These are phyloP conservation scores for Nipponia nippon DNA, from an alignment of 2,113 vertebrate species.

Conservation along the genomic window DNA sequence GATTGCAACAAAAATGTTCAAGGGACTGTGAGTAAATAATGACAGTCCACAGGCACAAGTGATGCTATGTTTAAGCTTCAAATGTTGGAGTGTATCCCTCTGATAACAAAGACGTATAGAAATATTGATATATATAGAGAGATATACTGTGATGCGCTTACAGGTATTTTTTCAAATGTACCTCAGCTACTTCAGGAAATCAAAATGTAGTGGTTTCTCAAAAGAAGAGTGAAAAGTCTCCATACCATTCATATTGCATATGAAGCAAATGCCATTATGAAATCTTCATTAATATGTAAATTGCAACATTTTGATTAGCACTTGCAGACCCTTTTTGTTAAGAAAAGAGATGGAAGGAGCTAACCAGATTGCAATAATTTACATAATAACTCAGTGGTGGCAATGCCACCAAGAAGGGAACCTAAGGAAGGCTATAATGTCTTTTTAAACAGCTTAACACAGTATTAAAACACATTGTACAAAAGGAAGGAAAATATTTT, in stretches of 20 bases:
- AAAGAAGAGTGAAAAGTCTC: slow-evolving; percentile 62
- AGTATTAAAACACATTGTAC: slow-evolving; percentile 33
- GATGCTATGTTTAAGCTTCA: neutral
- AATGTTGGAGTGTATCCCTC: neutral
- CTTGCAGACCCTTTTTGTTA: slow-evolving; percentile 78
- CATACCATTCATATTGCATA: slow-evolving; percentile 62
- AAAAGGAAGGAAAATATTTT: slow-evolving; percentile 69
- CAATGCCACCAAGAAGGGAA: slow-evolving; percentile 62
- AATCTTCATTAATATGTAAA: slow-evolving; percentile 86
- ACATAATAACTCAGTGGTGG: slow-evolving; percentile 79
- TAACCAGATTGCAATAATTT: slow-evolving; percentile 83
- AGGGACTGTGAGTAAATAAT: slow-evolving; percentile 30
- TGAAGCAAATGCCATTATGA: slow-evolving; percentile 75
- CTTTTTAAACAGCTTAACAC: slow-evolving; percentile 63
- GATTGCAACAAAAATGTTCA: slow-evolving; percentile 25
- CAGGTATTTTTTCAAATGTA: slow-evolving; percentile 15
- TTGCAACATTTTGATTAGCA: slow-evolving; percentile 82
- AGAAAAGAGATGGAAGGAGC: slow-evolving; percentile 72
- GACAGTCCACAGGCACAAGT: neutral
- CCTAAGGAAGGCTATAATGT: slow-evolving; percentile 53
- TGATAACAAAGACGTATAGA: neutral
- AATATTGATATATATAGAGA: neutral
- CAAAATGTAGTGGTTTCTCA: slow-evolving; percentile 36
- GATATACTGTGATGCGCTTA: neutral
- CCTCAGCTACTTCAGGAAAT: slow-evolving; percentile 31